Evolutionary conservation across 2,888 invertebrate genomes (phyloP).

Genomic region (Sacculina carcini): DNA sequence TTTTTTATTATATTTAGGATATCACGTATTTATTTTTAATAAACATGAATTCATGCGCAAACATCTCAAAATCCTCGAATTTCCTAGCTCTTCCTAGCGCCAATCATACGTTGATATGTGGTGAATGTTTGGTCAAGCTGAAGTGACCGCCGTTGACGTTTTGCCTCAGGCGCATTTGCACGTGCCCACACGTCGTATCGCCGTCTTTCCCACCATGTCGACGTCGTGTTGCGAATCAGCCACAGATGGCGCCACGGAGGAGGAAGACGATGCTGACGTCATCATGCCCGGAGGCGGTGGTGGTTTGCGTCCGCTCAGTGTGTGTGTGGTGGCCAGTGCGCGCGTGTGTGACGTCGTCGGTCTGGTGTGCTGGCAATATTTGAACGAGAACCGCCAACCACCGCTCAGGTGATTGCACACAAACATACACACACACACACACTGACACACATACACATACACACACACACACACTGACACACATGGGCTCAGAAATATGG

Average conservation of each 20-base stretch:
- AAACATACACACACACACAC: neutral
- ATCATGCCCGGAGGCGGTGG: too few relatives aligned
- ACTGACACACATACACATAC: too few relatives aligned
- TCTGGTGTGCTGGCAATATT: conserved; percentile 44
- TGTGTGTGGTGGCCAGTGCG: conserved; percentile 53
- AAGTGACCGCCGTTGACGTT: conserved; percentile 17
- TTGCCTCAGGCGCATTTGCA: conserved; percentile 33
- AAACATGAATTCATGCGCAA: too few relatives aligned
- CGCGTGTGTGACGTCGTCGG: conserved; percentile 77
- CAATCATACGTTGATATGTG: too few relatives aligned
- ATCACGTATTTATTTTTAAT: too few relatives aligned
- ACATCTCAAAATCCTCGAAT: too few relatives aligned
- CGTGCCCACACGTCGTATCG: conserved; percentile 50
- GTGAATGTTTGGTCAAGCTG: neutral
- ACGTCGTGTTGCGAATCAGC: neutral
- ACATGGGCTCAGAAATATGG: neutral
- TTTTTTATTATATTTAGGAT: too few relatives aligned
- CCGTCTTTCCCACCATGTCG: conserved; percentile 63
- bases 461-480: neutral
- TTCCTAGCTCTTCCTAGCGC: too few relatives aligned
- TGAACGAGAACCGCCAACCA: conserved; percentile 30
- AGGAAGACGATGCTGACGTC: neutral
- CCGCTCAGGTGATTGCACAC: conserved; percentile 19
- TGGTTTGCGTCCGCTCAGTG: conserved; percentile 53
- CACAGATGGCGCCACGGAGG: neutral